Evolutionary conservation across 2,113 vertebrate species (phyloP), one percentile per base, ranked within the genome.

Genomic region (Dipodomys ordii): DNA sequence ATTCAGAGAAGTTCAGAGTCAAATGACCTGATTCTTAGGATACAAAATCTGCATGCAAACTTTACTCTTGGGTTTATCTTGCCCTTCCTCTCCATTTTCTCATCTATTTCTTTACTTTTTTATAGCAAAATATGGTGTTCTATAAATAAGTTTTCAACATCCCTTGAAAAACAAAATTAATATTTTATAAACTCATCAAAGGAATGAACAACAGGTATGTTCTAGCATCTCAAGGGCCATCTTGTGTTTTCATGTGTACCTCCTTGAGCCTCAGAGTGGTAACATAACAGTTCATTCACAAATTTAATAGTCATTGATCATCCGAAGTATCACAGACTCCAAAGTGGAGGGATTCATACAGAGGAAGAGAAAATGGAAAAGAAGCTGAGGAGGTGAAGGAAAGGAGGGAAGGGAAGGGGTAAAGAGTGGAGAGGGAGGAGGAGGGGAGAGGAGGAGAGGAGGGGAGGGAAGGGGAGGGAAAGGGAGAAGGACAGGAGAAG

Each of bases 131-230:
- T 60, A 62, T 30, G 11, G 65, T 60, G 80, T 91, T 90, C 23
- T 23, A 25, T 80, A 79, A 90, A 30, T 20, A 85, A 88, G 39
- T 18, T 69, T 3, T 39, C 64, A 71, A 85, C 22, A 65, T 25
- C 60, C 80, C 39, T 49, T 18, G 32, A 9, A 18, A 68, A 57
- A 57, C 53, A 57, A 81, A 88, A 35, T 62, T 32, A 87, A 77
- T 32, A 73, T 85, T 72, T 23, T 44, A 71, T 39, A 90, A 71
- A 72, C 49, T 65, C 8, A 87, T 87, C 87, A 28, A 88, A 78
- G 87, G 65, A 94, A 77, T 85, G 60, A 88, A 79, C 8, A 35
- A 35, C 20, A 87, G 79, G 35, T 53, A 53, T 72, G 2, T 35
- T 23, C 19, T 28, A 57, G 67, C 3, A 79, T 71, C 27, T 32